Percentiles rank a stretch among this genome's conserved stretches.
These are phyloP conservation scores for Lordiphosa stackelbergi DNA, from an alignment of 1,140 invertebrate genomes.

Conservation along the genomic window DNA sequence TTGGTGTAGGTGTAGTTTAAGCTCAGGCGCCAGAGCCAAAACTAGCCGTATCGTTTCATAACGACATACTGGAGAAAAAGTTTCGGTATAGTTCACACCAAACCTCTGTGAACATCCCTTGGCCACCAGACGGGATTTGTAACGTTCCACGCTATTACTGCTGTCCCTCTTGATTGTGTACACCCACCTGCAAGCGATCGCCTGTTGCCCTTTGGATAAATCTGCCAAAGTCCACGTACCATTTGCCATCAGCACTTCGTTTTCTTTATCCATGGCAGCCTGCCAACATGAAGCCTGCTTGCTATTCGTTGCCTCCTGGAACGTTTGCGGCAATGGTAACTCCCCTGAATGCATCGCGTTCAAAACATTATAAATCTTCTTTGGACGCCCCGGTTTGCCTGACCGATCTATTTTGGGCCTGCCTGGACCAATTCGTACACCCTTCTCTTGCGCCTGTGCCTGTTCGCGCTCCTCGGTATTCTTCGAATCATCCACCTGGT, in stretches of 20 bases:
- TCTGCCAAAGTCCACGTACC: neutral
- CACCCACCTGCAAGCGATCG: neutral
- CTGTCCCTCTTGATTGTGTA: slow-evolving; percentile 2
- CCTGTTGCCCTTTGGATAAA: neutral
- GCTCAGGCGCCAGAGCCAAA: neutral
- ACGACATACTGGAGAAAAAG: neutral
- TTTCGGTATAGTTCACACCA: neutral
- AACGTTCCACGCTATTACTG: no score
- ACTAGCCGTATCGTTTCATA: neutral
- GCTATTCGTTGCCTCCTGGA: neutral
- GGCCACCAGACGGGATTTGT: no score
- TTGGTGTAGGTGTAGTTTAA: neutral
- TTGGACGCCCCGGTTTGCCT: neutral
- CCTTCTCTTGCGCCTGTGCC: neutral
- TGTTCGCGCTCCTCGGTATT: no score
- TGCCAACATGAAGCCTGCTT: neutral
- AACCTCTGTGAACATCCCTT: no score
- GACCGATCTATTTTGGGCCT: neutral
- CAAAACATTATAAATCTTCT: neutral
- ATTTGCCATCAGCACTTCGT: neutral
- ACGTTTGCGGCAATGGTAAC: neutral
- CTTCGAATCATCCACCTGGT: no score
- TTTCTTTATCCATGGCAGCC: slow-evolving; percentile 3
- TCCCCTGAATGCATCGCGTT: neutral
- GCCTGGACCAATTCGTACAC: neutral